Evolutionary conservation across 1,140 invertebrate genomes (phyloP), one percentile per base, ranked within the genome.

Genomic region (Calosoma granatense): DNA sequence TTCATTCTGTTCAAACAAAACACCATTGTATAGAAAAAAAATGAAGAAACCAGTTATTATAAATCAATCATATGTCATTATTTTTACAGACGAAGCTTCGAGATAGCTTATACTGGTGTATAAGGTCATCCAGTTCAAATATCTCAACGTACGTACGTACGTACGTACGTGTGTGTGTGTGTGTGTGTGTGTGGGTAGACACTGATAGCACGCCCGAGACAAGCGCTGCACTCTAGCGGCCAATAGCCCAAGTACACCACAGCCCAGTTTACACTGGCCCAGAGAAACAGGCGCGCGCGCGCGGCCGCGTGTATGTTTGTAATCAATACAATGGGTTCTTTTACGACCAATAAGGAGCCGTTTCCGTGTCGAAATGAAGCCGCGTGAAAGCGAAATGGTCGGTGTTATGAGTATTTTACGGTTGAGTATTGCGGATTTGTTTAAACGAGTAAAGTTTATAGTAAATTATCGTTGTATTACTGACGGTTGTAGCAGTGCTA

Each of bases 291-390:
- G n/a, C n/a, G 26, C 26, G 26, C 6, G 6, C 26, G n/a, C n/a
- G 26, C 26, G 26, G n/a, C 26, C 26, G n/a, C n/a, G n/a, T n/a
- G n/a, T n/a, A n/a, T 36, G 26, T 67, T 70, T 67, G 67, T 68
- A 70, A 71, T 71, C 69, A 71, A 71, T 71, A 70, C 69, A 67
- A 71, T 71, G 68, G 65, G 67, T 64, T 70, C n/a, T 36, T 71
- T 71, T 70, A 71, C 66, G 66, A 63, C 64, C 66, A 64, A 70
- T 71, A 71, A 71, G 65, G 60, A 64, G 65, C 63, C 67, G 65
- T 71, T 71, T 60, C 53, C 64, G 63, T 53, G 43, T 57, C 47
- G 51, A 51, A 36, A 53, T 36, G 26, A 36, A 57, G 22, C 56
- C n/a, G 19, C 51, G 36, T 30, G 47, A 57, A 36, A 22, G 14